Base-by-base conservation (phyloP, 2,888 invertebrate genomes). In the Spialia ferax region DNA sequence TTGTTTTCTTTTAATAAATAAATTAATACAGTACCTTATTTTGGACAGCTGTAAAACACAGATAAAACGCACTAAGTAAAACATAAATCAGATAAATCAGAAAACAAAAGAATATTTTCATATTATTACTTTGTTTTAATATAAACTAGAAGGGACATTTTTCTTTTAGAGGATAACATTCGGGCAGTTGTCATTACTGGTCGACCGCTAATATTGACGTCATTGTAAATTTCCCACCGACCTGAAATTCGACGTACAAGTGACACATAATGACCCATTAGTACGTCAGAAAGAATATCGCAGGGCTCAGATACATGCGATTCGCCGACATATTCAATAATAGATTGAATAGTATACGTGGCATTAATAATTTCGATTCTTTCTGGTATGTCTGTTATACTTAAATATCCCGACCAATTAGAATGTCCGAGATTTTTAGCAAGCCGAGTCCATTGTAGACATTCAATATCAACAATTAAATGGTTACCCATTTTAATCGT, bases 401-500 rank as follows among this genome's bases (percentile, higher is more conserved):
- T 38, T n/a, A 38, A 6, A n/a, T n/a, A 1, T 38, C n/a, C 38
- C n/a, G 5, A 5, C 38, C 38, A 38, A 38, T 38, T n/a, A 38
- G 38, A n/a, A 38, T 38, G 5, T n/a, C 38, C 38, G 38, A 38
- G 38, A 38, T 38, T 38, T 38, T 38, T 38, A n/a, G 38, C 38
- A 38, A n/a, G 15, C 6, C n/a, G 15, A 38, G 38, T 38, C 38
- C 38, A 38, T 38, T 38, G 38, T n/a, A 38, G n/a, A 38, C 38
- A 38, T n/a, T 38, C n/a, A n/a, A n/a, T 38, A 5, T 38, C 38
- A n/a, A 38, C n/a, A n/a, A 38, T 38, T 1, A 38, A n/a, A 6
- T 38, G 38, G n/a, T 38, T 38, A n/a, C 38, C 38, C 1, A 38
- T n/a, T 38, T n/a, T 6, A 6, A 38, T n/a, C 0, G 0, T 38